These are phyloP conservation scores for Tineola bisselliella DNA, from an alignment of 2,888 invertebrate species.

Conservation along the genomic window DNA sequence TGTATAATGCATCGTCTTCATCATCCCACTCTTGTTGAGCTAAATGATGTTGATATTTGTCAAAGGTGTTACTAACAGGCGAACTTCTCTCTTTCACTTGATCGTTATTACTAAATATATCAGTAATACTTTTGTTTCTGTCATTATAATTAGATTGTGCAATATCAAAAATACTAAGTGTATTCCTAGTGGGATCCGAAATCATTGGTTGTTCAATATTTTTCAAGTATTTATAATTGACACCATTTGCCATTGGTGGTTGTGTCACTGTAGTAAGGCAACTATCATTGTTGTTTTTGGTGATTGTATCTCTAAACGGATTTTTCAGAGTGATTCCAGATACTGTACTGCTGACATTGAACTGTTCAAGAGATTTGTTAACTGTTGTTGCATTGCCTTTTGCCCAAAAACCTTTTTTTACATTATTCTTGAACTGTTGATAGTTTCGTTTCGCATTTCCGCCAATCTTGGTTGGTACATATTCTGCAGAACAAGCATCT, in stretches of 20 bases:
- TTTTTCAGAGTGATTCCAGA: background rate
- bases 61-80: slow-evolving; percentile 24
- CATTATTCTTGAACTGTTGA: slow-evolving; percentile 57
- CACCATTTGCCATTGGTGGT: slow-evolving; percentile 18
- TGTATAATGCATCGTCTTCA: slow-evolving; percentile 59
- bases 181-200: no score
- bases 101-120: slow-evolving; percentile 41
- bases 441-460: slow-evolving; percentile 54
- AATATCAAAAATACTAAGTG: slow-evolving; percentile 29
- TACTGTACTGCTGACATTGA: background rate
- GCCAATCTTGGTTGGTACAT: slow-evolving; percentile 56
- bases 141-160: slow-evolving; percentile 38
- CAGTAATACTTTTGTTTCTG: slow-evolving; percentile 54
- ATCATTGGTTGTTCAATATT: no score
- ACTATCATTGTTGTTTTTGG: background rate
- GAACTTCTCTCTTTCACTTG: slow-evolving; percentile 30
- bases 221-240: background rate
- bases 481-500: slow-evolving; percentile 51
- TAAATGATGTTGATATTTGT: slow-evolving; percentile 21
- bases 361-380: slow-evolving; percentile 17
- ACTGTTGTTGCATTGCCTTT: slow-evolving; percentile 47
- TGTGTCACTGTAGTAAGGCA: slow-evolving; percentile 26
- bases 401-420: slow-evolving; percentile 56
- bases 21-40: slow-evolving; percentile 52
- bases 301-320: background rate